Percentiles rank a stretch among this genome's conserved stretches.
phyloP scores from a whole-genome alignment of 2,888 invertebrate genomes.

The Amorpha juglandis region DNA sequence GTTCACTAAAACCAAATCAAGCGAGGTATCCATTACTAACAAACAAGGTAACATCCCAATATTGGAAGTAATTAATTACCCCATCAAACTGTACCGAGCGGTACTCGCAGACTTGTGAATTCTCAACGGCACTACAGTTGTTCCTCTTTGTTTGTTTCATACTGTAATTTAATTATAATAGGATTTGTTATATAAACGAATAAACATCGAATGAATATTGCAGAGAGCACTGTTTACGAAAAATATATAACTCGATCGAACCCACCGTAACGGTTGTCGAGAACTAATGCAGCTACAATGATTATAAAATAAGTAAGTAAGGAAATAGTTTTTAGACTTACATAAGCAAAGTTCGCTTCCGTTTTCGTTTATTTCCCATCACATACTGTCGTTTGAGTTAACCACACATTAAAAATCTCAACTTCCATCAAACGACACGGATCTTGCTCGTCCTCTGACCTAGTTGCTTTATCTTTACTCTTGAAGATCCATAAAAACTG shows the following conservation, averaged over 20 bases:
- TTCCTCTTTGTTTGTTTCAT: neutral
- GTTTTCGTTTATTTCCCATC: neutral
- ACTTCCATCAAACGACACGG: neutral
- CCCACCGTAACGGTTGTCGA: too few species aligned
- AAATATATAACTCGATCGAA: too few species aligned
- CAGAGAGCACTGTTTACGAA: too few species aligned
- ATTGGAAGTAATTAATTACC: slow-evolving; percentile 12
- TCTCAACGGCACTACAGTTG: neutral
- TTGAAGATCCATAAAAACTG: neutral
- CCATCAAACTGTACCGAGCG: slow-evolving; percentile 13
- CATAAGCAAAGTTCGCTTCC: too few species aligned
- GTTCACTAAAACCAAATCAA: slow-evolving; percentile 18
- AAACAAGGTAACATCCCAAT: slow-evolving; percentile 15
- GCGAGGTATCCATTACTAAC: slow-evolving; percentile 10
- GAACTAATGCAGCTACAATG: too few species aligned
- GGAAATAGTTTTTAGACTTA: too few species aligned
- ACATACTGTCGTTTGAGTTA: neutral
- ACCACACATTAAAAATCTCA: neutral
- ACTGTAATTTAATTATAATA: neutral
- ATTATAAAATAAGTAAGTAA: too few species aligned
- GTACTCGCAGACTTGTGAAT: neutral
- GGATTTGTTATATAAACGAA: too few species aligned
- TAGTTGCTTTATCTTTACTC: neutral
- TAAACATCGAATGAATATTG: too few species aligned
- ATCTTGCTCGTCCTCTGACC: neutral